Evolutionary conservation across 1,140 invertebrate genomes (phyloP).

Genomic region (Dreissena polymorpha): DNA sequence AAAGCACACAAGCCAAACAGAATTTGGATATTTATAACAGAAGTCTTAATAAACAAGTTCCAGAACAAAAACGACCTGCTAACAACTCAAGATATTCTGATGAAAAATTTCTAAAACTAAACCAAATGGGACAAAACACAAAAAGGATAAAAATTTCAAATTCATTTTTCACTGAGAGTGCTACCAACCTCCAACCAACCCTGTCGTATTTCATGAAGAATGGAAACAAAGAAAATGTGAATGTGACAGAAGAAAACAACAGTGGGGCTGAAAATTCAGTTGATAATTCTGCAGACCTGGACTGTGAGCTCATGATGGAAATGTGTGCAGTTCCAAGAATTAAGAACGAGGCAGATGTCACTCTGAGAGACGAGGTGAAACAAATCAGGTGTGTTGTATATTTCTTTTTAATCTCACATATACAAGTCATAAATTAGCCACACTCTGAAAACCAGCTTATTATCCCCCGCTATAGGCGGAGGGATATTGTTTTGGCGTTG

Average conservation of each 20-base stretch:
- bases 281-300: constrained; percentile 9
- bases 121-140: constrained; percentile 11
- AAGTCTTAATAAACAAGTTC: too few relatives aligned
- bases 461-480: too few relatives aligned
- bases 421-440: too few relatives aligned
- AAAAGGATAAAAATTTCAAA: constrained; percentile 41
- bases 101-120: constrained; percentile 30
- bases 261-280: neutral
- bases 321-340: constrained; percentile 20
- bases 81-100: too few relatives aligned
- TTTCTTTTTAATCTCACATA: too few relatives aligned
- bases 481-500: too few relatives aligned
- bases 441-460: too few relatives aligned
- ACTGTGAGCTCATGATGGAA: constrained; percentile 19
- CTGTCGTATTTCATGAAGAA: constrained; percentile 41
- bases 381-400: constrained; percentile 17
- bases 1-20: neutral
- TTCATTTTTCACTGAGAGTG: constrained; percentile 29
- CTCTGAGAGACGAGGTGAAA: constrained; percentile 19
- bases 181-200: constrained; percentile 36
- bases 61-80: too few relatives aligned
- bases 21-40: neutral
- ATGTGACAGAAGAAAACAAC: neutral
- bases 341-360: constrained; percentile 27
- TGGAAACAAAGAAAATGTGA: constrained; percentile 4